Conservation (phyloP, 2,113 vertebrate species). For the Pelecanoides urinatrix region DNA sequence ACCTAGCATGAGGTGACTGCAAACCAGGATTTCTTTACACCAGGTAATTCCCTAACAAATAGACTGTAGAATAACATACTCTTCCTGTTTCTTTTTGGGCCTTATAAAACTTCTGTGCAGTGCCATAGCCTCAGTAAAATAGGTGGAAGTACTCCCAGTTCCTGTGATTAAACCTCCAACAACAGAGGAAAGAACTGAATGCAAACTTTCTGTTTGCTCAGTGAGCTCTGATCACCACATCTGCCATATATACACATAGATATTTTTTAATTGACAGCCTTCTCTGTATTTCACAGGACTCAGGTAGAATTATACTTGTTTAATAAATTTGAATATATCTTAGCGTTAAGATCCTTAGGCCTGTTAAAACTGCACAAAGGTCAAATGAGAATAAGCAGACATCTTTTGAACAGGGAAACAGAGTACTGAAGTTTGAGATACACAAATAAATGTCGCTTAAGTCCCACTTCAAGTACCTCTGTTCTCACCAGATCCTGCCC, state of each 20-base stretch:
- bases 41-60: neutral
- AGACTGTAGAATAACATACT: neutral
- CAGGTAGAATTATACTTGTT: neutral
- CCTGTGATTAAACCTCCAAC: neutral
- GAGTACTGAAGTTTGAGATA: neutral
- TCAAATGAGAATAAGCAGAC: neutral
- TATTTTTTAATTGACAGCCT: neutral
- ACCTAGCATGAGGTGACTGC: neutral
- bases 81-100: neutral
- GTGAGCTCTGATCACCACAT: neutral
- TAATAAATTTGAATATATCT: neutral
- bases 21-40: neutral
- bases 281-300: neutral
- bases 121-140: neutral
- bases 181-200: neutral
- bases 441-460: neutral
- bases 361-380: neutral
- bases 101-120: neutral
- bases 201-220: neutral
- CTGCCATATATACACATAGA: neutral
- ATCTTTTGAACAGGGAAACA: neutral
- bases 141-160: neutral
- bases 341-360: neutral
- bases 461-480: neutral
- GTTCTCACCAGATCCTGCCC: neutral